Conservation (phyloP, 1,140 invertebrate genomes). For the Rhyzopertha dominica region DNA sequence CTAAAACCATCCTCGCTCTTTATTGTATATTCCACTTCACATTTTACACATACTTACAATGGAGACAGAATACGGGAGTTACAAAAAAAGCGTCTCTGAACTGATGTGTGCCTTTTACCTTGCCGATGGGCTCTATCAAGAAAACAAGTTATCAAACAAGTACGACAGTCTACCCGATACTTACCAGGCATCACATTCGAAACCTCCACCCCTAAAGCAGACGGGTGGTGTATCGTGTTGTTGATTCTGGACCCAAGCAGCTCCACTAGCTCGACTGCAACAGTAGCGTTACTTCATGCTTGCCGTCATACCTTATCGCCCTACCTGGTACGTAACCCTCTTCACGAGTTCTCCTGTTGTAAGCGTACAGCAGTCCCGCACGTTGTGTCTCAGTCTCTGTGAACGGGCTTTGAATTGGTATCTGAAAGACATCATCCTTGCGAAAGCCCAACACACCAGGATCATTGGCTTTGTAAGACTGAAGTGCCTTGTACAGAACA, state of each 20-base stretch:
- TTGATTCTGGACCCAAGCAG: constrained; percentile 35
- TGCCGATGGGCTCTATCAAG: no score
- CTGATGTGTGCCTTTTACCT: no score
- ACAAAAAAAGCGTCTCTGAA: constrained; percentile 48
- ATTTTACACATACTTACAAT: constrained; percentile 53
- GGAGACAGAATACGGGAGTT: constrained; percentile 50
- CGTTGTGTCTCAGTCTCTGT: constrained; percentile 9
- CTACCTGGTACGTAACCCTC: constrained; percentile 37
- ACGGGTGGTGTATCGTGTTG: constrained; percentile 38
- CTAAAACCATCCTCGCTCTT: no score
- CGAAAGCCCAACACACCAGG: constrained; percentile 25
- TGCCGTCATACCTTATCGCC: constrained; percentile 2
- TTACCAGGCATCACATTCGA: constrained; percentile 13
- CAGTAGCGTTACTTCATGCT: constrained; percentile 6
- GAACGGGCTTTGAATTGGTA: constrained; percentile 23
- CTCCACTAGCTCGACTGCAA: constrained; percentile 36
- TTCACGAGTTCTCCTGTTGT: constrained; percentile 33
- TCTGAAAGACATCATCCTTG: constrained; percentile 36
- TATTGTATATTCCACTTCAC: no score
- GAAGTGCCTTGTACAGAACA: constrained; percentile 34
- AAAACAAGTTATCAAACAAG: no score
- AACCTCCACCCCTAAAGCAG: constrained; percentile 33
- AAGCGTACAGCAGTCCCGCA: constrained; percentile 25
- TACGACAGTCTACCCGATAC: no score
- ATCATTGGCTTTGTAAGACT: constrained; percentile 31